phyloP scores from a whole-genome alignment of 2,888 invertebrate genomes.

The Ischnura elegans region DNA sequence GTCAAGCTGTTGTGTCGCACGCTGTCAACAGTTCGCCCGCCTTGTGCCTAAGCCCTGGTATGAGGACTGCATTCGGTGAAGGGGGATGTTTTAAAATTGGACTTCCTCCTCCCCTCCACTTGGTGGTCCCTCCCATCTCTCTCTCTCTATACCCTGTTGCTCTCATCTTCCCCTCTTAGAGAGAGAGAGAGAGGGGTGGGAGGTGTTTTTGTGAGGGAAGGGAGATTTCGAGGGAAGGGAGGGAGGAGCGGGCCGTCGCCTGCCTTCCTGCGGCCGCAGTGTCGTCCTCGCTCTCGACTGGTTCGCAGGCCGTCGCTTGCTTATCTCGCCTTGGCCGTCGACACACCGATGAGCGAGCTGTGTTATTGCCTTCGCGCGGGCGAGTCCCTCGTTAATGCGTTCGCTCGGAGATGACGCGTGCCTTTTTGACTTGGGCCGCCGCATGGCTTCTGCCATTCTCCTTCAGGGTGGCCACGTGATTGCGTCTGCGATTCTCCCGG shows the following conservation, averaged over 20 bases:
- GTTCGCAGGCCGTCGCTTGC: background rate
- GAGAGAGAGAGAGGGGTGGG: background rate
- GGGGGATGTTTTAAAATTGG: slow-evolving; percentile 26
- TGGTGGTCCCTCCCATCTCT: background rate
- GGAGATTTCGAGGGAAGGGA: background rate
- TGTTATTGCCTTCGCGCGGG: background rate
- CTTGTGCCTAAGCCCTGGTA: background rate
- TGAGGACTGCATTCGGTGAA: background rate
- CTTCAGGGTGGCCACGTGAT: background rate
- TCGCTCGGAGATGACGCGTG: background rate
- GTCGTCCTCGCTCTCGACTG: background rate
- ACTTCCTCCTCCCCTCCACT: background rate
- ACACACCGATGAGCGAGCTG: too few relatives aligned
- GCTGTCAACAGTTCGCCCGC: too few relatives aligned
- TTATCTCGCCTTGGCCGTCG: background rate
- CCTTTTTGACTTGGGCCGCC: background rate
- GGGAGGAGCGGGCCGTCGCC: background rate
- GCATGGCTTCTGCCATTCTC: background rate
- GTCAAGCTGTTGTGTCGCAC: too few relatives aligned
- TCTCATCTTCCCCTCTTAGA: background rate
- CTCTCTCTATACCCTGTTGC: slow-evolving; percentile 1
- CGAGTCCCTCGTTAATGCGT: background rate
- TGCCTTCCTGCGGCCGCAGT: background rate
- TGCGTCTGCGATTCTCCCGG: background rate
- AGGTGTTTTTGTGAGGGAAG: background rate